phyloP scores from a whole-genome alignment of 2,113 vertebrate species.

The Corythornis vintsioides region DNA sequence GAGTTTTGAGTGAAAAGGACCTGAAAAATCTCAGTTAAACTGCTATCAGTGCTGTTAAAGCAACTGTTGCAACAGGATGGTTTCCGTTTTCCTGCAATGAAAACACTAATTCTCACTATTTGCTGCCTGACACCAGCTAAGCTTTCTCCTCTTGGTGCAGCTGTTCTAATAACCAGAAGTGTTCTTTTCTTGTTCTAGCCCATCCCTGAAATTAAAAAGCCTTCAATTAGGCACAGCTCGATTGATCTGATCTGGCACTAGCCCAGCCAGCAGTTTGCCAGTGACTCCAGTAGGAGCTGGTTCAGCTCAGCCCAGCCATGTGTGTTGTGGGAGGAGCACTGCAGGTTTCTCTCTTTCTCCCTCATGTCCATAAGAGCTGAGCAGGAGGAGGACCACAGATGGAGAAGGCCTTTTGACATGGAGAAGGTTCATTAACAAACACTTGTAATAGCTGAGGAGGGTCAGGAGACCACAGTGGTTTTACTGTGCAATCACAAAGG shows the following conservation, averaged over 20 bases:
- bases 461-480: not conserved
- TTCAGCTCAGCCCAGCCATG: not conserved
- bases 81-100: not conserved
- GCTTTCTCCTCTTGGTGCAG: not conserved
- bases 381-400: not conserved
- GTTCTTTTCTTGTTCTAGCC: conserved; percentile 19
- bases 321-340: not conserved
- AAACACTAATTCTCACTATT: not conserved
- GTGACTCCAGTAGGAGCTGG: not conserved
- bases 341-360: not conserved
- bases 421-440: not conserved
- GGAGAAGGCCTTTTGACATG: not conserved
- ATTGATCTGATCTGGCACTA: conserved; percentile 24
- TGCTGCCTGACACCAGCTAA: not conserved
- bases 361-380: not conserved
- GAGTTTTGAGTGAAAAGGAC: not conserved
- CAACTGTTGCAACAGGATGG: not conserved
- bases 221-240: not conserved
- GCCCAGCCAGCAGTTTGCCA: not conserved
- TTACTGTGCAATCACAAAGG: not conserved
- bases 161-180: not conserved
- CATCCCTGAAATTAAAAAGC: not conserved
- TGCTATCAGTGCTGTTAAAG: not conserved
- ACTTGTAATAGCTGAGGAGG: not conserved
- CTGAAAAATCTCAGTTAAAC: not conserved